Conservation (phyloP, 2,113 vertebrate genomes). For the Larimichthys crocea region DNA sequence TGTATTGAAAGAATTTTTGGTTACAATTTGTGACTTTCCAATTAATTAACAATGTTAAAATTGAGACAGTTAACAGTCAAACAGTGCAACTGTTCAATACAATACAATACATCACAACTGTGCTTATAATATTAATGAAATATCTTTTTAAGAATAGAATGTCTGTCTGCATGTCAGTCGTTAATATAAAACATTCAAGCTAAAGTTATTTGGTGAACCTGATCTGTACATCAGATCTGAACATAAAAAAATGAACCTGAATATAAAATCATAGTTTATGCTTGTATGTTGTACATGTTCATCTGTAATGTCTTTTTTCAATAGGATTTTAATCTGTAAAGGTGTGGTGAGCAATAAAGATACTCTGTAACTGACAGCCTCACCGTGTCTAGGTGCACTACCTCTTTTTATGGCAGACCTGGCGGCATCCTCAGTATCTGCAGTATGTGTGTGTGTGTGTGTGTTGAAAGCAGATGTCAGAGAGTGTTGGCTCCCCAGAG, state of each 20-base stretch:
- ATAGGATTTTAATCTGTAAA: background rate
- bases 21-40: too few species aligned
- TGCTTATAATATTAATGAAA: too few species aligned
- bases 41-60: too few species aligned
- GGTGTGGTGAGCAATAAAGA: background rate
- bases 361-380: background rate
- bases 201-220: too few species aligned
- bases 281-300: background rate
- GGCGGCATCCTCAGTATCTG: background rate
- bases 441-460: background rate
- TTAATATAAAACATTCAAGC: background rate
- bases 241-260: background rate
- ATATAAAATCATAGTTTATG: background rate
- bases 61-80: too few species aligned
- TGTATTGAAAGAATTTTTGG: too few species aligned
- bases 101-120: too few species aligned
- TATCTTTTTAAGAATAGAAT: too few species aligned
- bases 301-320: background rate
- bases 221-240: background rate
- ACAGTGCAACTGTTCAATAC: too few species aligned
- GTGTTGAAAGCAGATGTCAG: slow-evolving; percentile 50
- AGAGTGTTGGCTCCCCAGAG: slow-evolving; percentile 36
- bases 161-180: background rate
- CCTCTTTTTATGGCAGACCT: background rate
- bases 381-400: background rate